These are phyloP conservation scores for Chamaea fasciata DNA, from an alignment of 2,113 vertebrate genomes.

Conservation along the genomic window DNA sequence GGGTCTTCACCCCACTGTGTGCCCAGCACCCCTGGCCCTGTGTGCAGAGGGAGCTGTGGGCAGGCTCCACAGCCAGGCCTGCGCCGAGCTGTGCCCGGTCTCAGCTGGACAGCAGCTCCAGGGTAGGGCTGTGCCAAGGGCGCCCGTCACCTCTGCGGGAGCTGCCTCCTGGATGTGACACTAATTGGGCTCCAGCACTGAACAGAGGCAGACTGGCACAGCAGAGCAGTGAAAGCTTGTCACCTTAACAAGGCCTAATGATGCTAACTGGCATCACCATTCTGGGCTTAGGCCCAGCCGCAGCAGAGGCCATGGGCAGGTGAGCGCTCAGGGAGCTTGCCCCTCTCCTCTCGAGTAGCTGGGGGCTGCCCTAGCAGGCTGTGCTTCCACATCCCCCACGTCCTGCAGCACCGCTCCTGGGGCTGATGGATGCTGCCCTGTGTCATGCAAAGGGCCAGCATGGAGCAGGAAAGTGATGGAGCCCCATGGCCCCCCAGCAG, in stretches of 20 bases:
- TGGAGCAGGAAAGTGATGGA: not conserved
- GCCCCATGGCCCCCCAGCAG: not conserved
- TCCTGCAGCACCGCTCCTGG: not conserved
- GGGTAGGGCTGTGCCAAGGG: not conserved
- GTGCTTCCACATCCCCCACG: not conserved
- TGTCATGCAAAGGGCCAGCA: fast-evolving
- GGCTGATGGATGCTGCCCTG: fast-evolving
- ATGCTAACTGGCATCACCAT: not conserved
- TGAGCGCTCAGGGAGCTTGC: not conserved
- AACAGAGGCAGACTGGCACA: not conserved
- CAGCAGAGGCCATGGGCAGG: not conserved
- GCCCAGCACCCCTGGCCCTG: not conserved
- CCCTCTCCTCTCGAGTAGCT: not conserved
- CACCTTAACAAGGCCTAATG: conserved; percentile 48
- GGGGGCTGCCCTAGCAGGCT: not conserved
- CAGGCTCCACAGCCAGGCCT: not conserved
- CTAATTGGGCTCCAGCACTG: conserved; percentile 23
- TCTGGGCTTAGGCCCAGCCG: not conserved
- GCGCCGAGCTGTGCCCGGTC: not conserved
- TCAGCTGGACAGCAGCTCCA: not conserved
- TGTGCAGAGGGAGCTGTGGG: not conserved
- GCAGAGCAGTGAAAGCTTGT: conserved; percentile 6
- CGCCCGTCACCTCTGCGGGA: not conserved
- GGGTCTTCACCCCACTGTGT: fast-evolving
- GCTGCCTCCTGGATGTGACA: not conserved